Conservation (phyloP, 2,113 vertebrate genomes). For the Jaculus jaculus region DNA sequence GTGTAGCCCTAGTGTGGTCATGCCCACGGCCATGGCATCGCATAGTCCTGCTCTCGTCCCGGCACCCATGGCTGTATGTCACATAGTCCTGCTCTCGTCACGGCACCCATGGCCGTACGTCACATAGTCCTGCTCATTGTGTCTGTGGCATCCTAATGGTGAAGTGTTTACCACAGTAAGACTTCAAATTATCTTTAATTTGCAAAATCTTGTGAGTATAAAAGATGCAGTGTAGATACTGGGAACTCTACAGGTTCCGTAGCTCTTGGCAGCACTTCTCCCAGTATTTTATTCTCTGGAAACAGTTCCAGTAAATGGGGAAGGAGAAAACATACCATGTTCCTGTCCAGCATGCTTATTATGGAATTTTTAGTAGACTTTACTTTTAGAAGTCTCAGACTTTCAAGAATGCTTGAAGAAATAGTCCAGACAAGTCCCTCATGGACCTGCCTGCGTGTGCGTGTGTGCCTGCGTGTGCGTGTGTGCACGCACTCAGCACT, state of each 20-base stretch:
- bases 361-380: neutral
- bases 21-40: too few relatives aligned
- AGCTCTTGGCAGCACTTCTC: neutral
- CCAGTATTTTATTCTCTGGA: neutral
- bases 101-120: too few relatives aligned
- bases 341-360: neutral
- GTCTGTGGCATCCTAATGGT: neutral
- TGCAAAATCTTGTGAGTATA: neutral
- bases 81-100: too few relatives aligned
- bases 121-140: too few relatives aligned
- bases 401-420: neutral
- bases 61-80: too few relatives aligned
- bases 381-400: neutral
- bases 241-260: neutral
- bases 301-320: neutral
- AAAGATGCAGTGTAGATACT: accelerated
- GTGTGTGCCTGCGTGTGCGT: accelerated
- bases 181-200: neutral
- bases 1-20: too few relatives aligned
- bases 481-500: accelerated
- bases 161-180: too few relatives aligned
- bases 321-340: neutral
- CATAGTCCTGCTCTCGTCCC: too few relatives aligned
- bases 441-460: accelerated
- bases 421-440: too few relatives aligned